Evolutionary conservation across 1,140 invertebrate genomes (phyloP), one percentile per base, ranked within the genome.

Genomic region (Calliphora vicina): DNA sequence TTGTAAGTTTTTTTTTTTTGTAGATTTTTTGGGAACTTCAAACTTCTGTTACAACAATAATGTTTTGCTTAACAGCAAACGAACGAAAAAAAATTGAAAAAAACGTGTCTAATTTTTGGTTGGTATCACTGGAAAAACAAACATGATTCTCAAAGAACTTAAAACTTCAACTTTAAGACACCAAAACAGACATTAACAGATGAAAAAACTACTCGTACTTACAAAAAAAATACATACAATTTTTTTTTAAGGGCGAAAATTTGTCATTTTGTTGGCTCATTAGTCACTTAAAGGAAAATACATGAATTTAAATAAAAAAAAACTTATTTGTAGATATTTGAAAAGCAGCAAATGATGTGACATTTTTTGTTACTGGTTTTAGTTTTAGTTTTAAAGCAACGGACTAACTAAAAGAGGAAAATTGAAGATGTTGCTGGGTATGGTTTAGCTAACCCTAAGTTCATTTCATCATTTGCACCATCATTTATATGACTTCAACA

Each of bases 261-360:
- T 81, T 81, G 80, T 81, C 80, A 81, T 81, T 81, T 81, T 50
- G 27, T 67, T 81, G 50, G 80, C 80, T 81, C 80, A 81, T 81
- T 81, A 81, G 80, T 81, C 80, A 81, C 80, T 81, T 43, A 6
- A 43, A 50, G 13, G 15, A 50, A 50, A 78, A 78, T 43, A 17
- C 35, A 78, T 43, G 20, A n/a, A 20, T 17, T 35, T 9, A 78
- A 9, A 45, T 9, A 12, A 78, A 23, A 43, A 20, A 72, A 72
- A 26, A 45, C 35, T 67, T 67, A 67, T 67, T 67, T 67, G 61
- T 67, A 67, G 61, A 67, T 67, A 67, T 67, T 67, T 67, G 61
- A 78, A 45, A 45, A 78, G 35, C 9, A 76, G 35, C 73, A 76
- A 76, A 20, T 42, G n/a, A 25, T 27, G 26, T 27, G 71, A 73